phyloP scores from a whole-genome alignment of 2,797 vertebrate genomes.

The Alca torda region DNA sequence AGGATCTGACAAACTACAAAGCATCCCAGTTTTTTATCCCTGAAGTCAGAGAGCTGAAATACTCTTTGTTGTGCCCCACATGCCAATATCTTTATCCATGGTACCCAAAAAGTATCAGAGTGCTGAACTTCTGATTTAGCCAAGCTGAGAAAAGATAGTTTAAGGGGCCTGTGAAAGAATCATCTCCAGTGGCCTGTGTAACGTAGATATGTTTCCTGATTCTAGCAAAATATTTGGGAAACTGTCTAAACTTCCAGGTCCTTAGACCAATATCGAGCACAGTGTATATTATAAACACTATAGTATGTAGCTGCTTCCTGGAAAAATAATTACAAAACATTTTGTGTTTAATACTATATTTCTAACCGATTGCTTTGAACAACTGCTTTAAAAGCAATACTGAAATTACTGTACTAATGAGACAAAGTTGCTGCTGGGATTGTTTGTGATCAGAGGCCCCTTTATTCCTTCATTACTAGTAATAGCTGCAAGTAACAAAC shows the following conservation, averaged over 20 bases:
- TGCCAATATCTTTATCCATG: slow-evolving; percentile 2
- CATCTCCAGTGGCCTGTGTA: not conserved
- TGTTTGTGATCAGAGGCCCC: not conserved
- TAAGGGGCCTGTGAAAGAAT: not conserved
- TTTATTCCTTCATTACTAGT: not conserved
- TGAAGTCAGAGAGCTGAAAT: not conserved
- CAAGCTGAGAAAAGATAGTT: not conserved
- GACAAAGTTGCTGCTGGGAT: not conserved
- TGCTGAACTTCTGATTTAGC: not conserved
- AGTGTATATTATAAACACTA: not conserved
- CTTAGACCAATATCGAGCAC: not conserved
- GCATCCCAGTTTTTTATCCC: not conserved
- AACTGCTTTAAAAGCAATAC: not conserved
- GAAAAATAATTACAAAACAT: not conserved
- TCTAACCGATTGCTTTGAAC: not conserved
- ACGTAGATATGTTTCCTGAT: not conserved
- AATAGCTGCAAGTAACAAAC: not conserved
- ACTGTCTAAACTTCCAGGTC: not conserved
- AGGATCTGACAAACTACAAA: slow-evolving; percentile 55
- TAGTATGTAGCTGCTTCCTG: not conserved
- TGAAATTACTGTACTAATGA: not conserved
- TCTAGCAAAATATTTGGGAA: not conserved
- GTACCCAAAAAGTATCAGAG: not conserved
- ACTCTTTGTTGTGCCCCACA: not conserved
- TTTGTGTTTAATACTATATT: not conserved